These are phyloP conservation scores for Antheraea pernyi DNA, from an alignment of 1,140 invertebrate species.

Conservation along the genomic window DNA sequence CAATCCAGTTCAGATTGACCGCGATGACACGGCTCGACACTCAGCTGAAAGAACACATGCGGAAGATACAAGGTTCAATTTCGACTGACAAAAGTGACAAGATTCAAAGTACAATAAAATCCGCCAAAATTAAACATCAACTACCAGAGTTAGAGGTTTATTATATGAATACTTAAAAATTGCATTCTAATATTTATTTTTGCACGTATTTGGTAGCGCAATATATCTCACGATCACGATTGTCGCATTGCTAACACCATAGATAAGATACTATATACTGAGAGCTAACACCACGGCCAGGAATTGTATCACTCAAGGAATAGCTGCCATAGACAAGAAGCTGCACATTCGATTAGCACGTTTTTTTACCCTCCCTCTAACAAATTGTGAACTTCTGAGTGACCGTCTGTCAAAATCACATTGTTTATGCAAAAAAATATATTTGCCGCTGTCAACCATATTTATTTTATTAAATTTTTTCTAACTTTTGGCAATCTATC, in stretches of 20 bases:
- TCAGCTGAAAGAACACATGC: conserved; percentile 78
- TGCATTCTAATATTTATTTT: not conserved
- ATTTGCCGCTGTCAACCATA: no score
- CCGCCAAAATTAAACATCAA: conserved; percentile 21
- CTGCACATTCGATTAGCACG: no score
- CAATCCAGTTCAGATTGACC: conserved; percentile 72
- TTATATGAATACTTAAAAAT: not conserved
- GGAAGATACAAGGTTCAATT: conserved; percentile 74
- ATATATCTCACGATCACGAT: not conserved
- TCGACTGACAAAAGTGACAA: conserved; percentile 40
- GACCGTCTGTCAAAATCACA: no score
- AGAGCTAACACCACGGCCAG: not conserved
- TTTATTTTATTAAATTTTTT: no score
- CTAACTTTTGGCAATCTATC: no score
- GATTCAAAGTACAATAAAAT: conserved; percentile 42
- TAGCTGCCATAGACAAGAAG: no score
- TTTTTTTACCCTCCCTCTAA: no score
- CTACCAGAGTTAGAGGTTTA: conserved; percentile 2
- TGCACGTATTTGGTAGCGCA: not conserved
- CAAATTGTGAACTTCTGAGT: no score
- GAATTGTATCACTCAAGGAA: no score
- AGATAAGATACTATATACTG: no score
- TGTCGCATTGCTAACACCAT: not conserved
- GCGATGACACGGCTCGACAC: conserved; percentile 70
- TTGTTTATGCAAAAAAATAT: no score